Evolutionary conservation across 2,113 vertebrate species (phyloP), one percentile per base, ranked within the genome.

Genomic region (Mixornis gularis): DNA sequence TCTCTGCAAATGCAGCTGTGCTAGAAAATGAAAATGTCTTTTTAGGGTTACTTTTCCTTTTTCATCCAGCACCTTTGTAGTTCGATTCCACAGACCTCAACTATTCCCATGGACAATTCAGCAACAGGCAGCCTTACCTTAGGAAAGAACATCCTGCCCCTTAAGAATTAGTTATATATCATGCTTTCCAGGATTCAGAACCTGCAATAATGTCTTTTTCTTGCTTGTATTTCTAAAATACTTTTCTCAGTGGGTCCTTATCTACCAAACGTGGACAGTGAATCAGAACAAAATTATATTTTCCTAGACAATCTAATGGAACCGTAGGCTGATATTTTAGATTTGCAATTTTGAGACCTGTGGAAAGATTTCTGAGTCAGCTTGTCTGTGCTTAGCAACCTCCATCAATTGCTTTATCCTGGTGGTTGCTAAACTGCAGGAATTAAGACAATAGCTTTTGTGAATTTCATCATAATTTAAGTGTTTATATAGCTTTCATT

Each of bases 281-380:
- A 92, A 89, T 83, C 55, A 21, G 34, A 92, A 82, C 24, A 82
- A 53, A 87, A 70, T 94, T 87, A 36, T 73, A 77, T 89, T 91
- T 87, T 85, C 74, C 51, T 70, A 41, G 59, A 43, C 30, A 68
- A 34, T 66, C 71, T 94, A 89, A 76, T 82, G 41, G 51, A 93
- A 63, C 40, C 52, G 38, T 43, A 77, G 77, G 40, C 36, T 93
- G 25, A 8, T 69, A 43, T 82, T 92, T 92, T 59, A 66, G 21
- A 59, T 85, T 82, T 77, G 55, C 77, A 79, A 21, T 87, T 91
- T 70, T 77, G 66, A 95, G 71, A 79, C 44, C 34, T 70, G 77
- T 69, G 51, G 66, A 79, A 76, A 87, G 51, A 79, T 92, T 89
- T 95, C 87, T 73, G 55, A 85, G 64, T 86, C 86, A 85, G 58